These are phyloP conservation scores for Melipona beecheii DNA, from an alignment of 2,888 invertebrate species.

Conservation along the genomic window DNA sequence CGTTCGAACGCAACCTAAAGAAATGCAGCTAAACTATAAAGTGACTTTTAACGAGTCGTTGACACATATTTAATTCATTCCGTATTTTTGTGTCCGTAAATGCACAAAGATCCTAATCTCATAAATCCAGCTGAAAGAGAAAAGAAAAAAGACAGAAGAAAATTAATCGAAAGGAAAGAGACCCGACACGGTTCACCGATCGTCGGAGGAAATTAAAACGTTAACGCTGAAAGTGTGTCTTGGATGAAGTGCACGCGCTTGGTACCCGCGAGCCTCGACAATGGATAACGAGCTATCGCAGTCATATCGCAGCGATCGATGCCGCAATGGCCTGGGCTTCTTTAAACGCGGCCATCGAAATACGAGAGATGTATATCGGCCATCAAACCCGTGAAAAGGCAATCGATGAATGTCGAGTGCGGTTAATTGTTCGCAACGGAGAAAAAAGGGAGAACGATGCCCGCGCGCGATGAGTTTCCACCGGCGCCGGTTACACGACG, in stretches of 20 bases:
- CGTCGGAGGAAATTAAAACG: background rate
- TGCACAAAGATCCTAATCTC: no score
- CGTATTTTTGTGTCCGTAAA: no score
- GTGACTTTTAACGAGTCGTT: no score
- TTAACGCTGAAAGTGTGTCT: constrained; percentile 29
- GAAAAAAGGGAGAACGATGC: background rate
- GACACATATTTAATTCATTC: no score
- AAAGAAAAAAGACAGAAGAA: no score
- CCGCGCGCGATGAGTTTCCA: no score
- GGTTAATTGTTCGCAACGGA: background rate
- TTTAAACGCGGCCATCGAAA: constrained; percentile 38
- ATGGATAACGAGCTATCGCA: constrained; percentile 51
- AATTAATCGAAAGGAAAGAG: no score
- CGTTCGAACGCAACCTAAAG: no score
- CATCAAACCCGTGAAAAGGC: background rate
- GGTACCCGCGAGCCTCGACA: constrained; percentile 16
- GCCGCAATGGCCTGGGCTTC: constrained; percentile 26
- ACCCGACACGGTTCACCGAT: no score
- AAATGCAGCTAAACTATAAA: no score
- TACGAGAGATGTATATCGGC: background rate
- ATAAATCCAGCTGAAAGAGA: no score
- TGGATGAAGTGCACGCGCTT: constrained; percentile 33
- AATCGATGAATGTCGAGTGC: constrained; percentile 13
- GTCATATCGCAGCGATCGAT: constrained; percentile 55
- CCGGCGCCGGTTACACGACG: no score